phyloP scores from a whole-genome alignment of 2,888 invertebrate species.

The Latrodectus hesperus region DNA sequence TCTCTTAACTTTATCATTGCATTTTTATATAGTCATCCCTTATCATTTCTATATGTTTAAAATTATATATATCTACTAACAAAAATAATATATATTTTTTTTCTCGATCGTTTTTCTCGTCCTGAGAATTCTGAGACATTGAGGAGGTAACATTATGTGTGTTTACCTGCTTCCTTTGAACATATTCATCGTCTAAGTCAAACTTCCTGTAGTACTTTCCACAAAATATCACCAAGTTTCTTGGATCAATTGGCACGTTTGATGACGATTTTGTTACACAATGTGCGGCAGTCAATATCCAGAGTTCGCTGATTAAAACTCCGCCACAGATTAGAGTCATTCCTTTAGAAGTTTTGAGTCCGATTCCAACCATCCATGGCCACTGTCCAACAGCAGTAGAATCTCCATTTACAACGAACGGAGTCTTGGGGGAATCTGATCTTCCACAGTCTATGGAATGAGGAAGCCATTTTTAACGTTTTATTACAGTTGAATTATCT shows the following conservation, averaged over 20 bases:
- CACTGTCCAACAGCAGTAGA: conserved; percentile 47
- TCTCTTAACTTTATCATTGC: too few relatives aligned
- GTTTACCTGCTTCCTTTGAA: conserved; percentile 50
- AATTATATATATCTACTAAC: too few relatives aligned
- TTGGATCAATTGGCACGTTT: conserved; percentile 25
- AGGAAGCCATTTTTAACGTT: too few relatives aligned
- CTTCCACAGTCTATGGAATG: conserved; percentile 49
- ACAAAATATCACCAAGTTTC: conserved; percentile 14
- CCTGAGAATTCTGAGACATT: too few relatives aligned
- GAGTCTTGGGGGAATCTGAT: conserved; percentile 51
- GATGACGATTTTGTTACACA: conserved; percentile 42
- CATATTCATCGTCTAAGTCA: conserved; percentile 43
- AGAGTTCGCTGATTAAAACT: conserved; percentile 33
- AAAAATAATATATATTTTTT: too few relatives aligned
- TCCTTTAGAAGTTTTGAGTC: neutral
- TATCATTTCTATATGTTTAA: too few relatives aligned
- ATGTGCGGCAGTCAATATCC: conserved; percentile 57
- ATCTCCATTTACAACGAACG: conserved; percentile 53
- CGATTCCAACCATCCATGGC: conserved; percentile 60
- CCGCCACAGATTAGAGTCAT: conserved; percentile 44
- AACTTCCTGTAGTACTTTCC: conserved; percentile 53
- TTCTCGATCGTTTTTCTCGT: too few relatives aligned
- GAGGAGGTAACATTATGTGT: neutral
- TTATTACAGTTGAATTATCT: too few relatives aligned
- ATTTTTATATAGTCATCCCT: too few relatives aligned